Evolutionary conservation across 2,797 vertebrate species (phyloP).

Genomic region (Thamnophis elegans): DNA sequence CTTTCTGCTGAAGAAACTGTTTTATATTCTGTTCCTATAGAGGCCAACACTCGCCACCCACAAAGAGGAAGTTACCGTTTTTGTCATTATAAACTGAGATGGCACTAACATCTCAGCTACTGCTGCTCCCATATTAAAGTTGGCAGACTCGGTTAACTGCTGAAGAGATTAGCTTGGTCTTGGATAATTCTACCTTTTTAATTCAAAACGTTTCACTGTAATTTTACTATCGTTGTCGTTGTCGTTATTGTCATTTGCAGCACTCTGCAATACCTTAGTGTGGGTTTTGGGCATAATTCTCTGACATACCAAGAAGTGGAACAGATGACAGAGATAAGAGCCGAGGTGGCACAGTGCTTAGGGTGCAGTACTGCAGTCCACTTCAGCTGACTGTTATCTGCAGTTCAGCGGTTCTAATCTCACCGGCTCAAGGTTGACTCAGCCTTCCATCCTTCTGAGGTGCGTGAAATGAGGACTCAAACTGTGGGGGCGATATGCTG

Average conservation of each 20-base stretch:
- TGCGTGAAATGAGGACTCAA: no score
- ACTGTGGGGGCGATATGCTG: no score
- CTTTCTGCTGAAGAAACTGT: background rate
- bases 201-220: background rate
- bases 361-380: no score
- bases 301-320: background rate
- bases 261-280: background rate
- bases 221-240: background rate
- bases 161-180: background rate
- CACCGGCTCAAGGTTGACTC: no score
- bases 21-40: constrained; percentile 3
- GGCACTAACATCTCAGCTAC: background rate
- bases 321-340: background rate
- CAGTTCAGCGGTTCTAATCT: no score
- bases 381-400: no score
- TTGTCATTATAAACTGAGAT: constrained; percentile 10
- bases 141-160: background rate
- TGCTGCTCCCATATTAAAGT: background rate
- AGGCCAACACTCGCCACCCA: constrained; percentile 12
- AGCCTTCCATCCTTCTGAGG: no score
- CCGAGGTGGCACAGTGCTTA: no score
- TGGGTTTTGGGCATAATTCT: background rate
- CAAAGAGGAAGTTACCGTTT: constrained; percentile 10
- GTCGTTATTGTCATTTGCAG: background rate
- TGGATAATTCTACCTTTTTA: background rate